Base-by-base conservation (phyloP, 2,113 vertebrate genomes). In the Mesitornis unicolor region DNA sequence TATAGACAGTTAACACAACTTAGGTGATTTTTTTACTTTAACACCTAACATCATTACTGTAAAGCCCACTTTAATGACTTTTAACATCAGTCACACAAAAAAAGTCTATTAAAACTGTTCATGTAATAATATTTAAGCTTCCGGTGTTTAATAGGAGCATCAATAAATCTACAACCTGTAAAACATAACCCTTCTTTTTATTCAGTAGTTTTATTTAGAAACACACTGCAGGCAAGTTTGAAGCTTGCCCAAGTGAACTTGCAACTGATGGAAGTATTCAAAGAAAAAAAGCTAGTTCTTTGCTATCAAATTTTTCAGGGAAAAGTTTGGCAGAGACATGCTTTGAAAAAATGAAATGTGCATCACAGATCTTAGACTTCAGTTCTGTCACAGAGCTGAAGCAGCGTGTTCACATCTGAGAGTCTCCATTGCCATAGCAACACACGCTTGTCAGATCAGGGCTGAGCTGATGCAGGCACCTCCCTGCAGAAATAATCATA, bases 381-480 rank as follows among this genome's bases (percentile, higher is more conserved):
- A 2, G 64, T 15, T 36, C 61, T 79, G 74, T 42, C 53, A 76
- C 36, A 3, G 1, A 80, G 78, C 67, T 56, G 73, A 63, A 90
- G 69, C 70, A 56, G 74, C 1, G 0, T 13, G 33, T 40, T 87
- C 87, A 59, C n/a, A 67, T 81, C 87, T 47, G 33, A 50, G 13
- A 59, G 79, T 61, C 70, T 53, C 50, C 74, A 75, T 95, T 91
- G 68, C 93, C 74, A 97, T 95, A 63, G 96, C 93, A 97, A 97
- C 96, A n/a, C 51, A n/a, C 17, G 36, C 80, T 45, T 93, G 69
- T 90, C 80, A 92, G 78, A 61, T 68, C 28, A 54, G 24, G 50
- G 36, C 64, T 82, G 74, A 93, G 60, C 8, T 33, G 35, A 64
- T 57, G 68, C 56, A 73, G 73, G 36, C 67, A 35, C 50, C 48